Evolutionary conservation across 1,140 invertebrate genomes (phyloP), one percentile per base, ranked within the genome.

Genomic region (Pseudomyrmex gracilis): DNA sequence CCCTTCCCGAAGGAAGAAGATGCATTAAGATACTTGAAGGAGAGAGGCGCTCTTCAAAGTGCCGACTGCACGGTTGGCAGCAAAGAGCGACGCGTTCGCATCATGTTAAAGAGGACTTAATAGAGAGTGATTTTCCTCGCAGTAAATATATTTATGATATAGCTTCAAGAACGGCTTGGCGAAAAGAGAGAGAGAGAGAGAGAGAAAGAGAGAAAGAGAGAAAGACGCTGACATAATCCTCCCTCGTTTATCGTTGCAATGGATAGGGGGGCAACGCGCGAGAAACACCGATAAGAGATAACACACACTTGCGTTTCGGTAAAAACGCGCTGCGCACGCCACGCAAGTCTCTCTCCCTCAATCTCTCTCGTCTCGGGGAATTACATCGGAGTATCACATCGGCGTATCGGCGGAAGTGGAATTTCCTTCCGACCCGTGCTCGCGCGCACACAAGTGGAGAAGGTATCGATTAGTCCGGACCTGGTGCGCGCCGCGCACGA

Each of bases 41-140:
- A 78, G 64, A 64, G 34, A 78, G 43, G 51, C 43, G 45, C 64
- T 34, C 34, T 80, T 71, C 22, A 49, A 71, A 70, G 45, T 43
- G 61, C 45, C 47, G 57, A 58, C 57, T n/a, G 8, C n/a, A 17
- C 4, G 7, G 53, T 13, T 45, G 51, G 24, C 74, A 43, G 73
- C 73, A 55, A 77, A 80, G 34, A 34, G 76, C 66, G 76, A 80
- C 76, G 34, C 57, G 51, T 60, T 53, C 49, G 76, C 17, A 49
- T 78, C 64, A 58, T 43, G 51, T 78, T 53, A 43, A 78, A 70
- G 66, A 45, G 15, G 51, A 43, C 45, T 80, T 80, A 49, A 58
- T 80, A 70, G 58, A 80, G 53, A 80, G 53, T 60, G 76, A 80
- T 80, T 78, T 78, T 78, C 64, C 22, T 58, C 43, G 17, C 70